These are phyloP conservation scores for Prochilodus magdalenae DNA, from an alignment of 2,113 vertebrate genomes.

Conservation along the genomic window DNA sequence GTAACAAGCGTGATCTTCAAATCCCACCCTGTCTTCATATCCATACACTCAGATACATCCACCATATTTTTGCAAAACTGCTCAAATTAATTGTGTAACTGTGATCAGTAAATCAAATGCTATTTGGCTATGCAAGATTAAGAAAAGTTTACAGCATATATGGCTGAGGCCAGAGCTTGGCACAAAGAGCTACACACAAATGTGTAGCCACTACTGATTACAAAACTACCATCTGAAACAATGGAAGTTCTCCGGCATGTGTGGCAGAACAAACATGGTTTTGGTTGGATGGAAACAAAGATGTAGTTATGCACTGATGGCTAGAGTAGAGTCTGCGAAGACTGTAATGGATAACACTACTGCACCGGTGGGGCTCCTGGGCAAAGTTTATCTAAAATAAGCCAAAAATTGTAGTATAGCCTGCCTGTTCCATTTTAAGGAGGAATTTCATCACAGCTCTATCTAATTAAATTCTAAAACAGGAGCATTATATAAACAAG, in stretches of 20 bases:
- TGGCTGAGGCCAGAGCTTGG: slow-evolving; percentile 1
- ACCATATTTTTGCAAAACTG: background rate
- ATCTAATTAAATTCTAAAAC: slow-evolving; percentile 29
- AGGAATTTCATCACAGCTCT: slow-evolving; percentile 36
- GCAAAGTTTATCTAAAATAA: slow-evolving; percentile 33
- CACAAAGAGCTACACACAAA: background rate
- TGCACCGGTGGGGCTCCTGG: slow-evolving; percentile 22
- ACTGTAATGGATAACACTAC: slow-evolving; percentile 49
- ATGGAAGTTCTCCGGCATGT: slow-evolving; percentile 42
- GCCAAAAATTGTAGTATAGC: slow-evolving; percentile 33
- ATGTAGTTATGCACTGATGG: slow-evolving; percentile 35
- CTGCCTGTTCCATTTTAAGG: slow-evolving; percentile 22
- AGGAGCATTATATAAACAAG: slow-evolving; percentile 31
- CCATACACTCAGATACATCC: slow-evolving; percentile 14
- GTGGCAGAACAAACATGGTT: slow-evolving; percentile 40
- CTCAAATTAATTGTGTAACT: slow-evolving; percentile 25
- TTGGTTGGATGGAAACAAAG: slow-evolving; percentile 52
- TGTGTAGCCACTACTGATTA: slow-evolving; percentile 25
- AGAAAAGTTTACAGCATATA: too few relatives aligned
- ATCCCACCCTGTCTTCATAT: background rate
- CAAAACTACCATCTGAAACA: slow-evolving; percentile 41
- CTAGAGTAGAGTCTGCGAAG: slow-evolving; percentile 17
- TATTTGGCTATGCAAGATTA: too few relatives aligned
- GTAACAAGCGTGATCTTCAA: background rate
- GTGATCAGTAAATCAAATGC: slow-evolving; percentile 27